These are phyloP conservation scores for Arctocebus calabarensis DNA, from an alignment of 2,797 vertebrate species.

Conservation along the genomic window DNA sequence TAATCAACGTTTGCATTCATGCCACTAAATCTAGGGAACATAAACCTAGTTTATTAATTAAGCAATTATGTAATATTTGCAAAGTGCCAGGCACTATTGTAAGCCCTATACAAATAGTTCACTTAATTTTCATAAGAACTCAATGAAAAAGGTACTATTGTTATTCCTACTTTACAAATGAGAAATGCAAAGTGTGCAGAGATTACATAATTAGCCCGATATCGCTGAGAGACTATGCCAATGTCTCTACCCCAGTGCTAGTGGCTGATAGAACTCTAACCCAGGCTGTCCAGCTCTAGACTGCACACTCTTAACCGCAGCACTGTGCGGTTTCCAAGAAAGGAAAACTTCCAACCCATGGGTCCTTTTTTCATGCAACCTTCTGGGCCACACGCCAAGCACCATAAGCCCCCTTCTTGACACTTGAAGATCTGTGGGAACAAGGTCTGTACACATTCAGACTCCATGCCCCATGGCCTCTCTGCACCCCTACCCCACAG, in stretches of 20 bases:
- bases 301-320: neutral
- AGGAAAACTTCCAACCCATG: neutral
- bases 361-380: constrained; percentile 13
- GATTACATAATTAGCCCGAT: neutral
- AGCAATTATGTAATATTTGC: constrained; percentile 8
- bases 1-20: neutral
- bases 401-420: constrained; percentile 6
- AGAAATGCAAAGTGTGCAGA: neutral
- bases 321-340: neutral
- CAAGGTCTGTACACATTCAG: constrained; percentile 44
- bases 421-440: constrained; percentile 47
- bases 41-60: neutral
- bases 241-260: neutral
- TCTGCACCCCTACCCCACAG: neutral
- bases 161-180: neutral
- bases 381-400: constrained; percentile 51
- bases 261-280: neutral
- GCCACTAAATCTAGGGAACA: neutral
- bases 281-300: neutral
- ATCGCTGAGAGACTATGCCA: neutral
- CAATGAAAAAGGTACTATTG: neutral
- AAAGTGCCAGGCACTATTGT: neutral
- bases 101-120: neutral
- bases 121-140: constrained; percentile 5
- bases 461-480: neutral